A percentile compares a stretch with the other conserved stretches of the same genome.
Evolutionary conservation across 1,140 invertebrate species (phyloP).

Genomic region (Muscidifurax raptorellus): DNA sequence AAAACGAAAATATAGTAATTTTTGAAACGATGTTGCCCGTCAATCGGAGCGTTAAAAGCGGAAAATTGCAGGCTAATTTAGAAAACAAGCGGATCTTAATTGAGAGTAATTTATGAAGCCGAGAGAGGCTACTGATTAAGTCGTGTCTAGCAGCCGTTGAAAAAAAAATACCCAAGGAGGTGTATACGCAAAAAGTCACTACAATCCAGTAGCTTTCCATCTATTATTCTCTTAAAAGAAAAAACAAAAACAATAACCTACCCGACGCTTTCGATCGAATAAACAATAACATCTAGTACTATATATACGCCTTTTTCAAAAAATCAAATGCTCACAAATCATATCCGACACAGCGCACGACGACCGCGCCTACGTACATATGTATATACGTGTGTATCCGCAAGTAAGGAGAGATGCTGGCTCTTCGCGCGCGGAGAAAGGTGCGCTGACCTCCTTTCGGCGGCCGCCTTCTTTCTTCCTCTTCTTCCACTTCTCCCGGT

Average conservation of each 20-base stretch:
- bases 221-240: no score
- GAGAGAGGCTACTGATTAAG: no score
- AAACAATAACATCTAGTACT: no score
- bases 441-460: conserved; percentile 68
- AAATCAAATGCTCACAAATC: neutral
- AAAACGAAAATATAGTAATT: no score
- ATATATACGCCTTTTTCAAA: no score
- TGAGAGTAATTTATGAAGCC: neutral
- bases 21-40: neutral
- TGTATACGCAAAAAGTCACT: no score
- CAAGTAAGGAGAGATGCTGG: conserved; percentile 12
- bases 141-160: no score
- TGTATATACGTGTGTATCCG: neutral
- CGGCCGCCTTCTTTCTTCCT: neutral
- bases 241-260: no score
- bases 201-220: no score
- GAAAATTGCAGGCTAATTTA: neutral
- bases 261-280: no score
- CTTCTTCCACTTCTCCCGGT: neutral
- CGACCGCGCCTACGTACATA: conserved; percentile 54
- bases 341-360: neutral
- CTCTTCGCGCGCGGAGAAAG: conserved; percentile 63
- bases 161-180: no score
- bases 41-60: conserved; percentile 34
- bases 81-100: neutral